Percentiles rank a stretch among this genome's conserved stretches.
Conservation (phyloP, 2,113 vertebrate species). For the Pelvicachromis taeniatus region DNA sequence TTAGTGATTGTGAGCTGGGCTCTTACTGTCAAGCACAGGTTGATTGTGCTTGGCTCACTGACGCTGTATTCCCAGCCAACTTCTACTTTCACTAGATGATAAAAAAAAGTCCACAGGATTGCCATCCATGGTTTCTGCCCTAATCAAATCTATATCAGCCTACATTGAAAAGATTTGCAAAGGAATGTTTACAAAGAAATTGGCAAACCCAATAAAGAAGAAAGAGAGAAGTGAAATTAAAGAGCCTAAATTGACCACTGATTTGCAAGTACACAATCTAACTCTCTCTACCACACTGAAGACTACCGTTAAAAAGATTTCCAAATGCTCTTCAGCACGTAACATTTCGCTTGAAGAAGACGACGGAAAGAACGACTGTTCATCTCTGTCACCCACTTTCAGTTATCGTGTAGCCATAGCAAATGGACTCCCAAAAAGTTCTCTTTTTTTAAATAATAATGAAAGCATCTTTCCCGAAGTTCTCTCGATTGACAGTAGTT, state of each 20-base stretch:
- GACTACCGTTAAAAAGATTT: slow-evolving; percentile 90
- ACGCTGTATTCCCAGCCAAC: slow-evolving; percentile 45
- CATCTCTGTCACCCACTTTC: slow-evolving; percentile 93
- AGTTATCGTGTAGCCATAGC: slow-evolving; percentile 97
- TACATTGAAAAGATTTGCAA: slow-evolving; percentile 94
- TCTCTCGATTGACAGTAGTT: slow-evolving; percentile 85
- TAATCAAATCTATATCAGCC: slow-evolving; percentile 85
- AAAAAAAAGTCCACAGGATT: slow-evolving; percentile 64
- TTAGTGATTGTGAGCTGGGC: slow-evolving; percentile 7
- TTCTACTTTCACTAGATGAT: slow-evolving; percentile 55
- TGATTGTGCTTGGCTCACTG: slow-evolving; percentile 25
- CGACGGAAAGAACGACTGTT: slow-evolving; percentile 81
- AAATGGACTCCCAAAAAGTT: slow-evolving; percentile 86
- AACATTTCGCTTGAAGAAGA: slow-evolving; percentile 86
- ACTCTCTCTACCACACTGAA: slow-evolving; percentile 88
- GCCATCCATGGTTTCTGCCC: slow-evolving; percentile 91
- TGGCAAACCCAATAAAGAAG: slow-evolving; percentile 89
- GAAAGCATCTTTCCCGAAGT: slow-evolving; percentile 82
- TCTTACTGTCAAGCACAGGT: slow-evolving; percentile 21
- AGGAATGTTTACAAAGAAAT: slow-evolving; percentile 99
- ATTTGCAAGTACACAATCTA: slow-evolving; percentile 79
- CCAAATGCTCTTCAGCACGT: slow-evolving; percentile 87
- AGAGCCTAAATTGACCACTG: slow-evolving; percentile 78
- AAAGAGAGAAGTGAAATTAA: slow-evolving; percentile 85
- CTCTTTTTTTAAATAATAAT: slow-evolving; percentile 76